A percentile compares a stretch with the other conserved stretches of the same genome.
Conservation (phyloP, 2,113 vertebrate genomes). For the Mobula birostris region DNA sequence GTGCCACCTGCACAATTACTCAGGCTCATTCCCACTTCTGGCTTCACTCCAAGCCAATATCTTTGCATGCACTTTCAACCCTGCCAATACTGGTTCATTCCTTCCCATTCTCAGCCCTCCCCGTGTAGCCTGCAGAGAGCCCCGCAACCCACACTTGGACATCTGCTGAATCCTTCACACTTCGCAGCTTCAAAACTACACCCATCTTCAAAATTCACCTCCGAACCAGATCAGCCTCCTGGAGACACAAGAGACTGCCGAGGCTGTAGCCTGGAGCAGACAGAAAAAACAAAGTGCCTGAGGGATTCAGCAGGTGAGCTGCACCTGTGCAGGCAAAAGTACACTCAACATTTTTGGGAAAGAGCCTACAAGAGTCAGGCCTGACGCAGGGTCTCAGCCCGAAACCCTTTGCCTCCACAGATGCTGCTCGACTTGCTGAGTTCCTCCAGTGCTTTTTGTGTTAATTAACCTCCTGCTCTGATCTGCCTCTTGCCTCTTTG, state of each 20-base stretch:
- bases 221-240: not conserved
- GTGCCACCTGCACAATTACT: conserved; percentile 1
- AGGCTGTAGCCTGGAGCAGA: too few species aligned
- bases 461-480: not conserved
- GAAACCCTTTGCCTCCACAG: not conserved
- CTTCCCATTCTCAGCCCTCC: not conserved
- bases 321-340: too few species aligned
- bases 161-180: too few species aligned
- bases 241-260: too few species aligned
- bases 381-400: too few species aligned
- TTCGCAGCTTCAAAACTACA: too few species aligned
- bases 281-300: too few species aligned
- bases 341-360: too few species aligned
- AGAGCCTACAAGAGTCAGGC: too few species aligned
- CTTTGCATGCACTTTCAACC: not conserved
- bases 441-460: too few species aligned
- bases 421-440: too few species aligned
- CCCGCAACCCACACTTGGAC: not conserved
- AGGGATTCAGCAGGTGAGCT: too few species aligned
- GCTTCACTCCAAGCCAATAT: not conserved
- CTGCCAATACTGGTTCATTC: not conserved
- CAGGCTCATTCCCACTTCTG: not conserved
- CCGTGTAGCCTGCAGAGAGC: not conserved
- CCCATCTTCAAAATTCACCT: not conserved
- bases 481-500: not conserved